Base-by-base conservation (phyloP, 2,113 vertebrate species). In the Vidua macroura region DNA sequence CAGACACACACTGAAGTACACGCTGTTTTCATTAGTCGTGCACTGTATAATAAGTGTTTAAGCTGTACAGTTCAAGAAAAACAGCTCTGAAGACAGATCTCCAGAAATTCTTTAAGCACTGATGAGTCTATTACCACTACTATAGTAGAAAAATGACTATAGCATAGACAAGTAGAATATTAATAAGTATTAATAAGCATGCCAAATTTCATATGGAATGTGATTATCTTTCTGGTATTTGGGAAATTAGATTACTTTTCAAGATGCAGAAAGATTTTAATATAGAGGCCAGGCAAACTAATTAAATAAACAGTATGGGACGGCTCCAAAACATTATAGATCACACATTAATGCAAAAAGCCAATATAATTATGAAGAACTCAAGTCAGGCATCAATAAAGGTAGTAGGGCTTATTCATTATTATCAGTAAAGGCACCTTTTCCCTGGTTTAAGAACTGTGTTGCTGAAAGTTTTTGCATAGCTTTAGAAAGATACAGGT, bases 251-350 rank as follows among this genome's bases (percentile, higher is more conserved):
- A 86, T 93, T 94, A 82, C 66, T 93, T 92, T 90, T 68, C 76
- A 92, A 96, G 64, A 91, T 35, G 44, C 79, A 81, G 44, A 93
- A 88, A 67, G 28, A 86, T 93, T 89, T 84, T 93, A 93, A 86
- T 78, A 83, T 30, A 83, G 41, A 92, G 21, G n/a, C 72, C 49
- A 86, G 86, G 68, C 67, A 92, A 72, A 21, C 48, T 88, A 92
- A 94, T 96, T 90, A 92, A 90, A 94, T 92, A 90, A 94, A 80
- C 64, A 78, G n/a, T 46, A 84, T 72, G 88, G 85, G 41, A 93
- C 9, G 25, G 72, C 48, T 82, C 93, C 88, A 95, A 83, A 96
- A 83, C 33, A 64, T 91, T 94, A 86, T 78, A 92, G 88, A 95
- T 93, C 87, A 83, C 75, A 68, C 6, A 2, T 67, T 92, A 90